Evolutionary conservation across 2,113 vertebrate genomes (phyloP).

Genomic region (Neogobius melanostomus): DNA sequence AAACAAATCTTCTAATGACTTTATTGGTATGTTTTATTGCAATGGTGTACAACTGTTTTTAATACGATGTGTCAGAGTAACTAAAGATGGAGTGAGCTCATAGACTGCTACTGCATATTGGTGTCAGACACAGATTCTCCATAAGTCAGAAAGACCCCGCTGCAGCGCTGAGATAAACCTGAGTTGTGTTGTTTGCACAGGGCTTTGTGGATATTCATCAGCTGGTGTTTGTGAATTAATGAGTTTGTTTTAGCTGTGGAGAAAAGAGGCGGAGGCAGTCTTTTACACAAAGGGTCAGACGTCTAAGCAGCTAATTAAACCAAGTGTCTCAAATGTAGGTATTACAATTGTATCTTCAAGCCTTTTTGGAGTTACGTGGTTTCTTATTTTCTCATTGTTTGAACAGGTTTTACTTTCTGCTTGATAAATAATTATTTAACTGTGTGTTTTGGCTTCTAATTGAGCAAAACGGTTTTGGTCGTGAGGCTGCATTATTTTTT

Average conservation of each 20-base stretch:
- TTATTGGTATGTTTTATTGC: neutral
- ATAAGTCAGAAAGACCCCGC: neutral
- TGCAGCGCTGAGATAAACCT: conserved; percentile 14
- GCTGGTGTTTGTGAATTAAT: conserved; percentile 12
- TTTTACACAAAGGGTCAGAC: neutral
- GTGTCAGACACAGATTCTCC: neutral
- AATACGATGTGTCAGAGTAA: neutral
- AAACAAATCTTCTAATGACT: too few relatives aligned
- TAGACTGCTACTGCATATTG: neutral
- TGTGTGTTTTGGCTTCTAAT: neutral
- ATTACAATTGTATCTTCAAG: neutral
- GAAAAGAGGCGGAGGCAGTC: neutral
- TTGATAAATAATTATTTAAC: neutral
- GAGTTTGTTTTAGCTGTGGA: neutral
- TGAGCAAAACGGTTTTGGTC: neutral
- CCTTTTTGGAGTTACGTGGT: neutral
- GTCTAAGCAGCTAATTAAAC: neutral
- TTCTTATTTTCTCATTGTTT: neutral
- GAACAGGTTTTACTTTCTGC: neutral
- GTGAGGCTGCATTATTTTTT: neutral
- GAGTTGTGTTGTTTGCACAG: conserved; percentile 26
- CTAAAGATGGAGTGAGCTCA: neutral
- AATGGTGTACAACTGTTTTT: neutral
- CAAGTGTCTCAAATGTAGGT: neutral
- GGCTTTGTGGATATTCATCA: conserved; percentile 27